Conservation (phyloP, 2,797 vertebrate genomes). For the Buphagus erythrorhynchus region DNA sequence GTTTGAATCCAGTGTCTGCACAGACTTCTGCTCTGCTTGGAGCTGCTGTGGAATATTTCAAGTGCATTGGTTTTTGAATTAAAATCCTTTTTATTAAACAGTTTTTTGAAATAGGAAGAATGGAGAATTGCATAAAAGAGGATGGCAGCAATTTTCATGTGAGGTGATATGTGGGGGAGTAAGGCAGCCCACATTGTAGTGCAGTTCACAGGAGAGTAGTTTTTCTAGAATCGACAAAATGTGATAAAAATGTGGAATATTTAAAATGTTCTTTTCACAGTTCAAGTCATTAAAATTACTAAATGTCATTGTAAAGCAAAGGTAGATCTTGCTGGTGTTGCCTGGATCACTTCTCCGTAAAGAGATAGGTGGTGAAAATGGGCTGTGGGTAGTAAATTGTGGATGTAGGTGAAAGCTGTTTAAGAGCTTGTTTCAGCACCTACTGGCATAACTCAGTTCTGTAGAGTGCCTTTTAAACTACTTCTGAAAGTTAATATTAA, state of each 20-base stretch:
- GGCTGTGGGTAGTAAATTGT: background rate
- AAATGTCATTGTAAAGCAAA: background rate
- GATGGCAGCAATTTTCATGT: background rate
- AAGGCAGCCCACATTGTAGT: background rate
- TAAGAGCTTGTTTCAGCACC: background rate
- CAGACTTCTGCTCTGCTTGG: background rate
- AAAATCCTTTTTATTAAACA: background rate
- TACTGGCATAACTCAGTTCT: background rate
- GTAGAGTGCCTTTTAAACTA: background rate
- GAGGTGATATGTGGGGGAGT: background rate
- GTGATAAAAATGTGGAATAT: background rate
- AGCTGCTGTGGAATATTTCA: background rate
- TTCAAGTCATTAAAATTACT: background rate
- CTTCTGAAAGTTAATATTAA: background rate
- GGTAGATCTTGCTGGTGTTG: background rate
- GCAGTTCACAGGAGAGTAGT: background rate
- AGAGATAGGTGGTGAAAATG: background rate
- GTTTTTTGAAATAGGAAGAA: background rate
- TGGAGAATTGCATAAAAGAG: background rate
- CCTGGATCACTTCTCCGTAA: background rate
- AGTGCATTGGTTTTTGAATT: background rate
- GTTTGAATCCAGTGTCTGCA: background rate
- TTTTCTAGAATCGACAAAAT: background rate
- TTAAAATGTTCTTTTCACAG: background rate
- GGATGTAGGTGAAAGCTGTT: background rate